Evolutionary conservation across 2,888 invertebrate species (phyloP), one percentile per base, ranked within the genome.

Genomic region (Phalangium opilio): DNA sequence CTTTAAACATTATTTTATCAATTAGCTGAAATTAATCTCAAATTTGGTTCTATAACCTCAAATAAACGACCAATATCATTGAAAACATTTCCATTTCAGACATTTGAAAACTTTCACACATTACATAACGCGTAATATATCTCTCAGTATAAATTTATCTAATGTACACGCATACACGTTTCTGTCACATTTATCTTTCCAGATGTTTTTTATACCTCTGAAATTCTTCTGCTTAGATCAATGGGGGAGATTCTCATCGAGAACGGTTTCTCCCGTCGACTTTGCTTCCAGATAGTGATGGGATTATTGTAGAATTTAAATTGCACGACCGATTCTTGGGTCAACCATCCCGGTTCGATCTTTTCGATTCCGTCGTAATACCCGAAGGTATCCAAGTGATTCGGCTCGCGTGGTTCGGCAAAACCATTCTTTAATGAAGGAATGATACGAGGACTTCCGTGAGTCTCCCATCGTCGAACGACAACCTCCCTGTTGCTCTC

Each of bases 281-380:
- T 77, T 58, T 77, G 77, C 60, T 81, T 81, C 75, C 76, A 78
- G 44, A 87, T 71, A 55, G 77, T 78, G 48, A 89, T 74, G 1
- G 87, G 82, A 60, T 80, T 79, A 60, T 82, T 80, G 48, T 60
- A 76, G 44, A 58, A 75, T 65, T 86, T 84, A 50, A 90, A 75
- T 64, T 89, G 87, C 41, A 90, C 72, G 46, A 83, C 71, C n/a
- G 80, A 79, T 63, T 85, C 84, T 52, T 75, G 74, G 35, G 81
- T 85, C 21, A 89, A 70, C 89, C 89, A 90, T 12, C 89, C 89
- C 55, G 77, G 74, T 60, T 79, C 81, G 12, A 84, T 68, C 55
- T 73, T 57, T 73, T 53, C 55, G 19, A 48, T 49, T 38, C 60
- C 73, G 58, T 72, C 40, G 42, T 48, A 46, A 42, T 50, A 14